Evolutionary conservation across 2,113 vertebrate genomes (phyloP), one percentile per base, ranked within the genome.

Genomic region (Microcebus griseorufus): DNA sequence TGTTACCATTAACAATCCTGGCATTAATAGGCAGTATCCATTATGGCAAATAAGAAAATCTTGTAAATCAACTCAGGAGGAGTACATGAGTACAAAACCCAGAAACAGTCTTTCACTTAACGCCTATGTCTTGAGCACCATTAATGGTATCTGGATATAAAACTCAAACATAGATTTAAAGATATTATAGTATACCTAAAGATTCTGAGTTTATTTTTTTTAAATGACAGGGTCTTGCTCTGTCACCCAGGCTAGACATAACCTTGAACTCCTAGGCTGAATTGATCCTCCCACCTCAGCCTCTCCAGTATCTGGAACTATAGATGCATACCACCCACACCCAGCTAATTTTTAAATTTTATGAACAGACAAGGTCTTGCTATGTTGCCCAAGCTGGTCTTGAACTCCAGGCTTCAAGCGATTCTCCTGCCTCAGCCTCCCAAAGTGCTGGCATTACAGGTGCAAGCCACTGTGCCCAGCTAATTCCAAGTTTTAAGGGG

Each of bases 1-100:
- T 92, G 37, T 92, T 94, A 76, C 14, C n/a, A 75, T 86, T 62
- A 91, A 58, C 60, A 86, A 95, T 11, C 11, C 65, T 27, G 89
- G 60, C 51, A 81, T 76, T 85, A 92, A 45, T 6, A 84, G 48
- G 34, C 22, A 85, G 73, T 25, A 86, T 79, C 79, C 42, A 90
- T 27, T 39, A 91, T 9, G 18, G 65, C 48, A 95, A 95, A 65
- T 62, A 18, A 91, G 25, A 60, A 3, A 48, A 79, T 70, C 42
- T 45, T 95, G 16, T 64, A 86, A 82, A 78, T 32, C 34, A 95
- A 95, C 45, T 94, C 34, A 88, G 82, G 32, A 64, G 32, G 34
- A 48, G 11, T 65, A 27, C 7, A 51, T 7, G 10, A 93, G 14
- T 34, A 94, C n/a, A 94, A 96, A 90, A 83, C 60, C 20, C 25